Percentiles rank a stretch among this genome's conserved stretches.
Conservation (phyloP, 1,140 invertebrate species). For the Danaus melanippus region DNA sequence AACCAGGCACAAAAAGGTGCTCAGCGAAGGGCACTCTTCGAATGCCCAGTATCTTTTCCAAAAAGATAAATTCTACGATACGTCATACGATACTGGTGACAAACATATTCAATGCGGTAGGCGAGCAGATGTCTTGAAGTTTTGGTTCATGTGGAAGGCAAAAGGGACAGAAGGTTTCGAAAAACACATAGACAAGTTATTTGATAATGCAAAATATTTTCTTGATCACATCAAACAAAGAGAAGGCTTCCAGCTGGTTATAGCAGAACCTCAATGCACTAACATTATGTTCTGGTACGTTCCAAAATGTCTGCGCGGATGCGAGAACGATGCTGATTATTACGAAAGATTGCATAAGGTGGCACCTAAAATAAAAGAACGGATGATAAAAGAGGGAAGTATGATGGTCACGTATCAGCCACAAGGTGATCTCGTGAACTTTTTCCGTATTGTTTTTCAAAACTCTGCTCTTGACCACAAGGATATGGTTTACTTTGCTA, state of each 20-base stretch:
- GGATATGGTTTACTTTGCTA: conserved; percentile 89
- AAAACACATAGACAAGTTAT: conserved; percentile 84
- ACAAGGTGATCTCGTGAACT: conserved; percentile 84
- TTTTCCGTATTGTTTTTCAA: conserved; percentile 94
- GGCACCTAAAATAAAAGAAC: conserved; percentile 92
- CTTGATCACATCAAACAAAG: conserved; percentile 77
- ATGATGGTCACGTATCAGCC: conserved; percentile 98
- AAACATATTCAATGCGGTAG: conserved; percentile 94
- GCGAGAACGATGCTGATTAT: conserved; percentile 75
- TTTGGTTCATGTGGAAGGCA: conserved; percentile 98
- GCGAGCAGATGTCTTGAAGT: conserved; percentile 94
- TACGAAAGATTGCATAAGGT: conserved; percentile 82
- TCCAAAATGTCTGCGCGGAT: conserved; percentile 80
- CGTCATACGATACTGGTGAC: conserved; percentile 91
- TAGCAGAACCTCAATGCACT: conserved; percentile 89
- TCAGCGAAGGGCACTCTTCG: conserved; percentile 77
- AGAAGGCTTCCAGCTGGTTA: conserved; percentile 81
- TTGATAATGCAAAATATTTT: conserved; percentile 82
- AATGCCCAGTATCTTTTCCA: conserved; percentile 94
- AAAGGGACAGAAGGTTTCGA: conserved; percentile 89
- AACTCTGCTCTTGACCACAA: conserved; percentile 85
- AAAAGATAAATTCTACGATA: conserved; percentile 97
- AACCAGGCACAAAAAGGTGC: conserved; percentile 78
- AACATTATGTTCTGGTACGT: conserved; percentile 98
- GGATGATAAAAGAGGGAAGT: conserved; percentile 94